These are phyloP conservation scores for Chroicocephalus ridibundus DNA, from an alignment of 2,113 vertebrate species.

Conservation along the genomic window DNA sequence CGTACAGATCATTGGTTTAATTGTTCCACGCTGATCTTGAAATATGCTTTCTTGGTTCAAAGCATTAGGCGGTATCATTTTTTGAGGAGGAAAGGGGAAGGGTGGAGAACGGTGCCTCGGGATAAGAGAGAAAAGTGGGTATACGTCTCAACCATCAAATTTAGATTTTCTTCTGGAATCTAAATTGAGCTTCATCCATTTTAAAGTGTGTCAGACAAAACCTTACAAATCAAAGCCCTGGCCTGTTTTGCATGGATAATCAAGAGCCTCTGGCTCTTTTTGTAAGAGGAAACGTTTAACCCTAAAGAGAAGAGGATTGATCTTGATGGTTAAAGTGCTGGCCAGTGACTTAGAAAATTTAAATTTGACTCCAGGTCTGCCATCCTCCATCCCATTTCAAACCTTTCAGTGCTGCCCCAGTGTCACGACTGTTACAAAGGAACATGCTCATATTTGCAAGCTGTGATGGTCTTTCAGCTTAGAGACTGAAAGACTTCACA, in stretches of 20 bases:
- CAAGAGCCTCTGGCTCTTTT: constrained; percentile 31
- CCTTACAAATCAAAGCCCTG: constrained; percentile 31
- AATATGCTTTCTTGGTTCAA: constrained; percentile 10
- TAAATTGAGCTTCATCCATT: constrained; percentile 22
- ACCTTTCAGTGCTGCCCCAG: background rate
- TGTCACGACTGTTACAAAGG: background rate
- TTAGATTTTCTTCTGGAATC: constrained; percentile 18
- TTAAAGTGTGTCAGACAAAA: constrained; percentile 39
- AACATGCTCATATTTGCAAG: background rate
- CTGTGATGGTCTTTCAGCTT: background rate
- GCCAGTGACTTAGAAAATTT: background rate
- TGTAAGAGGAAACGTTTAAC: background rate
- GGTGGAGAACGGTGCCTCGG: background rate
- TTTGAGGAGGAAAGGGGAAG: background rate
- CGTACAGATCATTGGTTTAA: constrained; percentile 34
- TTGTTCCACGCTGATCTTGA: constrained; percentile 39
- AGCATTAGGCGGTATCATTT: background rate
- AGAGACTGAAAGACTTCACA: background rate
- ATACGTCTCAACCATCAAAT: background rate
- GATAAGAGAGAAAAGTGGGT: constrained; percentile 18
- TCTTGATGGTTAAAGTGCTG: background rate
- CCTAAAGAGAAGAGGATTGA: background rate
- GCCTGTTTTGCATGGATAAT: constrained; percentile 53
- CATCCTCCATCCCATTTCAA: background rate
- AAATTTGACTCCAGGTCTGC: background rate